These are phyloP conservation scores for Leptopilina clavipes DNA, from an alignment of 1,140 invertebrate genomes.

Conservation along the genomic window DNA sequence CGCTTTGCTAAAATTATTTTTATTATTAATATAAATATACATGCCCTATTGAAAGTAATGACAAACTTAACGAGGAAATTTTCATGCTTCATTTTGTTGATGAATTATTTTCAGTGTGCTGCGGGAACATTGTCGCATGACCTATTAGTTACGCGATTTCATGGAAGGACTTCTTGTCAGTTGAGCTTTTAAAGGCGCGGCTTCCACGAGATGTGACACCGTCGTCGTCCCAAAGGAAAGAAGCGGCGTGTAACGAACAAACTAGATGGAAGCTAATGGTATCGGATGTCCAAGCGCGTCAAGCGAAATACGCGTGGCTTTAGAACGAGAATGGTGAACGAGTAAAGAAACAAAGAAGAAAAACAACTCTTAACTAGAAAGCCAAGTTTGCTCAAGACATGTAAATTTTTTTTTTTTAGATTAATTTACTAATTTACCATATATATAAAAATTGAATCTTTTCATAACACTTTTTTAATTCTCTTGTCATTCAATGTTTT, in stretches of 20 bases:
- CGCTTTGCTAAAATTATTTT: no score
- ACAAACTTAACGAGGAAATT: not conserved
- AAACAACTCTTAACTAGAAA: not conserved
- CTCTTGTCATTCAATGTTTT: not conserved
- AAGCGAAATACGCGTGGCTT: slow-evolving; percentile 25
- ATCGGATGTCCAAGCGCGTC: slow-evolving; percentile 26
- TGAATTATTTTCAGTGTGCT: not conserved
- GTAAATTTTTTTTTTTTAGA: no score
- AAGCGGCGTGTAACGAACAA: slow-evolving; percentile 20
- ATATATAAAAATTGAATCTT: no score
- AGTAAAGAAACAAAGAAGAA: not conserved
- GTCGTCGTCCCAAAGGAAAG: slow-evolving; percentile 10
- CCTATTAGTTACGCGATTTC: slow-evolving; percentile 29
- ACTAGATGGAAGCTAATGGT: slow-evolving; percentile 34
- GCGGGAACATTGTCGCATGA: not conserved
- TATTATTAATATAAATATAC: no score
- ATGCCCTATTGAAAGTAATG: not conserved
- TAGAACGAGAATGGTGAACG: not conserved
- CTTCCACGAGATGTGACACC: slow-evolving; percentile 12
- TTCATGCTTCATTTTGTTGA: not conserved
- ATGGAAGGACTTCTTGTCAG: slow-evolving; percentile 16
- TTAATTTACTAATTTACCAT: no score
- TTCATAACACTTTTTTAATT: not conserved
- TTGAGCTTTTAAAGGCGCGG: not conserved
- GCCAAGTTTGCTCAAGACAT: not conserved